Percentiles rank a stretch among this genome's conserved stretches.
These are phyloP conservation scores for Anomalospiza imberbis DNA, from an alignment of 2,797 vertebrate species.

Conservation along the genomic window DNA sequence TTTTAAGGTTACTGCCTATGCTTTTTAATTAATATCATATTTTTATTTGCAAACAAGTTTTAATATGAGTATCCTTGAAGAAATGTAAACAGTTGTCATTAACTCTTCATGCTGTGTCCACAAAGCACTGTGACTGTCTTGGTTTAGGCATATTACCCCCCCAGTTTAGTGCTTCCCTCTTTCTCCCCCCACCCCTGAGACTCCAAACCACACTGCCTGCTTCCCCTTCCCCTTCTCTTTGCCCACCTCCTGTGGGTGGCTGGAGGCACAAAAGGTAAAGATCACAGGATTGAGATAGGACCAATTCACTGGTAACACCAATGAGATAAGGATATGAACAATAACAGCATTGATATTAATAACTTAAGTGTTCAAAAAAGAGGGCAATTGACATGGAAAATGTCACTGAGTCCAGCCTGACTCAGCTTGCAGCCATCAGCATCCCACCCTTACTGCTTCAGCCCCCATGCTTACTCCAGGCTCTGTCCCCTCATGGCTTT, in stretches of 20 bases:
- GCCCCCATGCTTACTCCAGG: accelerated
- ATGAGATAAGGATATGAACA: not conserved
- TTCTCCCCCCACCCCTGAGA: accelerated
- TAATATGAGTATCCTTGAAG: not conserved
- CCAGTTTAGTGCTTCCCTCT: accelerated
- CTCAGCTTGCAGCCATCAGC: too few species aligned
- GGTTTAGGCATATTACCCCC: not conserved
- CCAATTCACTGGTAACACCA: not conserved
- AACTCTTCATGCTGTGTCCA: not conserved
- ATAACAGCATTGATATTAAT: not conserved
- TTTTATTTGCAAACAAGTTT: not conserved
- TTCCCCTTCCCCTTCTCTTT: not conserved
- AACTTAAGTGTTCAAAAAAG: not conserved
- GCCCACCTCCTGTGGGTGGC: too few species aligned
- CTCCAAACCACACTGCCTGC: not conserved
- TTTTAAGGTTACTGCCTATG: not conserved
- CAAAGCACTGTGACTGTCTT: not conserved
- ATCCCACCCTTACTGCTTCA: not conserved
- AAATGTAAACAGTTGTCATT: not conserved
- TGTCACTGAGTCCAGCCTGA: not conserved
- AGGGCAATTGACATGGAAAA: not conserved
- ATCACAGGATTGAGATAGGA: accelerated
- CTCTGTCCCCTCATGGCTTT: not conserved
- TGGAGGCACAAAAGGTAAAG: not conserved
- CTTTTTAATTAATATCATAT: not conserved